Conservation (phyloP, 2,797 vertebrate genomes). For the Cyprinella venusta region DNA sequence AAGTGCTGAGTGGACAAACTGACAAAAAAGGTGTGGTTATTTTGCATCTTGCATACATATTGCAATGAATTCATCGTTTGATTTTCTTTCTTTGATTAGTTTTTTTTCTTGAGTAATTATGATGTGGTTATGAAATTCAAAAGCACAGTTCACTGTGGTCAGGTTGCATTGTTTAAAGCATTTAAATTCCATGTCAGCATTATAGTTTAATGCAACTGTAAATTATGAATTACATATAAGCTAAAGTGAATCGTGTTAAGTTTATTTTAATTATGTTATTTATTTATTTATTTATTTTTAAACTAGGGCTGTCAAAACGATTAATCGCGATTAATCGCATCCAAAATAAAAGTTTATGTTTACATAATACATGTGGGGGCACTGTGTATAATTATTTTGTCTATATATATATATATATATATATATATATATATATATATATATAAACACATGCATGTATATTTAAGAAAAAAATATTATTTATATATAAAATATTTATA, state of each 20-base stretch:
- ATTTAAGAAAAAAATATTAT: too few relatives aligned
- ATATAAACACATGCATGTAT: too few relatives aligned
- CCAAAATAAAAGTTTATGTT: too few relatives aligned
- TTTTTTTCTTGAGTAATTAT: neutral
- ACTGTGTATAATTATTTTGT: too few relatives aligned
- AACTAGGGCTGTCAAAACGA: too few relatives aligned
- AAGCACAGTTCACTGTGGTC: neutral
- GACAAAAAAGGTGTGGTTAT: neutral
- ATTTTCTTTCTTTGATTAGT: neutral
- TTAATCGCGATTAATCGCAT: too few relatives aligned
- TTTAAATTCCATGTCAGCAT: neutral
- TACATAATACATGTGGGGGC: too few relatives aligned
- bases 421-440: too few relatives aligned
- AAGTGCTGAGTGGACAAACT: constrained; percentile 4
- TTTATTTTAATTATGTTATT: neutral
- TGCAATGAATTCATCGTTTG: neutral
- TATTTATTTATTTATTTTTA: too few relatives aligned
- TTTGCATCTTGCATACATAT: neutral
- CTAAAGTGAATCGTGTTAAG: neutral
- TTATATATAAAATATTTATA: too few relatives aligned
- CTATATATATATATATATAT: too few relatives aligned
- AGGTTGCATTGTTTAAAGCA: neutral
- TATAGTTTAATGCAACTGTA: neutral
- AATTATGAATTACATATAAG: neutral
- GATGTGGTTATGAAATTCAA: neutral